A percentile compares a stretch with the other conserved stretches of the same genome.
Evolutionary conservation across 92 coral and sea anemone species (phyloP).

Genomic region (Actinostola sp.): DNA sequence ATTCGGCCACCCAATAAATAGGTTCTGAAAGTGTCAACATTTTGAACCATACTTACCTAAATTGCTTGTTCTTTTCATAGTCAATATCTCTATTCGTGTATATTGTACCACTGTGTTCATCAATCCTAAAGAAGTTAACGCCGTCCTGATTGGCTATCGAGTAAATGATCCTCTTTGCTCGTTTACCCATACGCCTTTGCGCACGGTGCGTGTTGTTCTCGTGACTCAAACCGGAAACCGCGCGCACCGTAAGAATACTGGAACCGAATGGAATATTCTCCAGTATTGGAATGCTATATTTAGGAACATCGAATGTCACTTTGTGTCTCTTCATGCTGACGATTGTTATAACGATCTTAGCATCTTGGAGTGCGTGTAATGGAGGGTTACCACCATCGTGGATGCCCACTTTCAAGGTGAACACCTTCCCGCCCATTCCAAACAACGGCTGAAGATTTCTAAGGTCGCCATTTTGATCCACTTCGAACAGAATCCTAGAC

Average conservation of each 20-base stretch:
- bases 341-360: conserved; percentile 51
- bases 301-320: conserved; percentile 73
- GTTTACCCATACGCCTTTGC: conserved; percentile 36
- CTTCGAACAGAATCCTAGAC: conserved; percentile 47
- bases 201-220: conserved; percentile 20
- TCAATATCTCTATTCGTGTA: conserved; percentile 54
- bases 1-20: no score
- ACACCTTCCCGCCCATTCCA: conserved; percentile 45
- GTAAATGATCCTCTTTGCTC: conserved; percentile 56
- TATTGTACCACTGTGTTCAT: conserved; percentile 63
- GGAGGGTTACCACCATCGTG: conserved; percentile 78
- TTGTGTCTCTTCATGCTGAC: conserved; percentile 56
- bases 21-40: no score
- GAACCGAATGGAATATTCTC: conserved; percentile 72
- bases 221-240: conserved; percentile 59
- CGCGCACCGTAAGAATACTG: conserved; percentile 73
- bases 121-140: conserved; percentile 45
- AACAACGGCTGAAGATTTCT: conserved; percentile 49
- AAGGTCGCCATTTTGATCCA: conserved; percentile 71
- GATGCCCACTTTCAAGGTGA: conserved; percentile 58
- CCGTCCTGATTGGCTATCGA: conserved; percentile 59
- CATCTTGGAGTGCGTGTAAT: conserved; percentile 42
- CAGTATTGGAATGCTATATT: conserved; percentile 56
- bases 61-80: conserved; percentile 67
- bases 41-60: no score